Evolutionary conservation across 2,888 invertebrate species (phyloP), one percentile per base, ranked within the genome.

Genomic region (Drosophila cyrtoloma): DNA sequence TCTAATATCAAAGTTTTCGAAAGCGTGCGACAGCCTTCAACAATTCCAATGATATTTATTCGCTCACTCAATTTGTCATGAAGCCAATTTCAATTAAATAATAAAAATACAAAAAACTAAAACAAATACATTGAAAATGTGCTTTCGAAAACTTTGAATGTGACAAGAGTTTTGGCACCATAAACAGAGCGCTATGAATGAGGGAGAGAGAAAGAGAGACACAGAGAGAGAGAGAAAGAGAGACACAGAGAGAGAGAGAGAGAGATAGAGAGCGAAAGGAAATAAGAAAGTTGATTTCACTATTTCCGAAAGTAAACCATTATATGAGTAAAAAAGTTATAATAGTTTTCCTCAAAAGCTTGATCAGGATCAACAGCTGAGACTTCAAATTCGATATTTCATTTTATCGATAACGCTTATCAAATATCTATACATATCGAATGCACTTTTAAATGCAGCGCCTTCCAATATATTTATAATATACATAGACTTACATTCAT

Each of bases 11-110:
- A 93, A 93, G 93, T 93, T 93, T 93, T 93, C 93, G 93, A 93
- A 93, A 92, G 79, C 81, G 86, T 84, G 89, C 86, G 93, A 92
- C 93, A 93, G 93, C 93, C 93, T 93, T 92, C 86, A 91, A 91
- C 91, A 91, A 80, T 81, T 84, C 33, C 66, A 88, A 80, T 87
- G 89, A 90, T 92, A 92, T 92, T 90, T 74, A 81, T 86, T 76
- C 79, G 74, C 82, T 33, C 33, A 44, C 56, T 30, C n/a, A 57
- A 69, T 44, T 37, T 58, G 12, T 50, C 35, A 42, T 32, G 2
- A 60, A 65, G 63, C 52, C 60, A 47, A 35, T 67, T 64, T 72
- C 56, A 69, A 75, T 37, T 22, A 37, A 33, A 9, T 32, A 35
- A n/a, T 32, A 30, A 9, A 69, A 59, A 28, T 22, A 22, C 22